A percentile compares a stretch with the other conserved stretches of the same genome.
These are phyloP conservation scores for Drosophila kuntzei DNA, from an alignment of 2,888 invertebrate genomes.

Conservation along the genomic window DNA sequence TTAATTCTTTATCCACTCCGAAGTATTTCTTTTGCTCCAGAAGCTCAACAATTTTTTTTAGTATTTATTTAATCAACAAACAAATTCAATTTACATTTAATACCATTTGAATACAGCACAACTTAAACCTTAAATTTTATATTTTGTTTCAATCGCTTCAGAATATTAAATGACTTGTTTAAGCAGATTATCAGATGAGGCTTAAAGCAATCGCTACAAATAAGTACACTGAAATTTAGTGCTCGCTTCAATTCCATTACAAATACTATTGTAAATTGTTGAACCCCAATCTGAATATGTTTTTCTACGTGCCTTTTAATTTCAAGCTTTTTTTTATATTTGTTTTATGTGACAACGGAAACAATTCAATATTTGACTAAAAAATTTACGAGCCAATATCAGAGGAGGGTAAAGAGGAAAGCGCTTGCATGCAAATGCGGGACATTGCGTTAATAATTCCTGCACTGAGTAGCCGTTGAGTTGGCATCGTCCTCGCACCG, in stretches of 20 bases:
- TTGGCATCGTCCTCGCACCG: slow-evolving; percentile 28
- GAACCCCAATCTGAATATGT: slow-evolving; percentile 21
- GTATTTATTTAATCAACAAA: neutral
- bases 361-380: slow-evolving; percentile 66
- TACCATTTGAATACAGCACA: neutral
- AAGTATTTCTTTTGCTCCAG: too few species aligned
- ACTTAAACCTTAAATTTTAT: neutral
- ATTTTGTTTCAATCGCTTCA: neutral
- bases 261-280: slow-evolving; percentile 18
- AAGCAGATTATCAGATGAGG: slow-evolving; percentile 8
- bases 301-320: slow-evolving; percentile 23
- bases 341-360: slow-evolving; percentile 7
- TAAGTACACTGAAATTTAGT: neutral
- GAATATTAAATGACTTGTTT: neutral
- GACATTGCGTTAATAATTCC: slow-evolving; percentile 73
- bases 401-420: neutral
- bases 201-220: neutral
- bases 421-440: slow-evolving; percentile 61
- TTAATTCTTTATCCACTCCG: too few species aligned
- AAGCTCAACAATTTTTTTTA: too few species aligned
- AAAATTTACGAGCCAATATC: slow-evolving; percentile 47
- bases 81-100: neutral
- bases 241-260: slow-evolving; percentile 13
- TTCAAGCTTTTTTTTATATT: slow-evolving; percentile 1
- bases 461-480: slow-evolving; percentile 69